A percentile compares a stretch with the other conserved stretches of the same genome.
phyloP scores from a whole-genome alignment of 1,140 invertebrate genomes.

The Hydropsyche tenuis region DNA sequence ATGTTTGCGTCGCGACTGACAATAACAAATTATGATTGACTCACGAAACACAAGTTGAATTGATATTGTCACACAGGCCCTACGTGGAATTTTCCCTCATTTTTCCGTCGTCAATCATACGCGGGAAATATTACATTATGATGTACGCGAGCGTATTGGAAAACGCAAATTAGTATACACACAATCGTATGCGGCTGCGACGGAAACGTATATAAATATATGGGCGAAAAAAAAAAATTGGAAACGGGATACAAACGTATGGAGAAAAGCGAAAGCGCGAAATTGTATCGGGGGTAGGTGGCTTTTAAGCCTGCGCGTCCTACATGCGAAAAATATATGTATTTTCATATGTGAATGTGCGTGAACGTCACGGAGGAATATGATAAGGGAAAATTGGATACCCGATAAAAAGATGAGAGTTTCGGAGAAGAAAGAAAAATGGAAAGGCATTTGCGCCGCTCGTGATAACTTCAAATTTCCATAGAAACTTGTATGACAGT shows the following conservation, averaged over 20 bases:
- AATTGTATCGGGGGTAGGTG: slow-evolving; percentile 12
- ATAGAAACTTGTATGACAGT: slow-evolving; percentile 45
- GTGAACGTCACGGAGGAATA: slow-evolving; percentile 29
- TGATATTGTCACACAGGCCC: slow-evolving; percentile 5
- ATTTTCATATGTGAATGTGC: slow-evolving; percentile 6
- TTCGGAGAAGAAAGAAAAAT: slow-evolving; percentile 39
- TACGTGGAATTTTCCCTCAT: slow-evolving; percentile 1
- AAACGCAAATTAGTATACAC: not conserved
- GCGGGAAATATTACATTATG: not conserved
- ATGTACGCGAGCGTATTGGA: slow-evolving; percentile 4
- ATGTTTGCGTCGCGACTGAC: slow-evolving; percentile 17
- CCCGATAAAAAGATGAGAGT: slow-evolving; percentile 41
- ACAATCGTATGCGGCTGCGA: too few relatives aligned
- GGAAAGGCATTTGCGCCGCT: slow-evolving; percentile 42
- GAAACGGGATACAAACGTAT: too few relatives aligned
- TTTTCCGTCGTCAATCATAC: slow-evolving; percentile 19
- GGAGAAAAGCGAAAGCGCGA: not conserved
- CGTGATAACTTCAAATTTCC: slow-evolving; percentile 46
- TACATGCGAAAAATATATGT: not conserved
- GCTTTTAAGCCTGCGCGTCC: slow-evolving; percentile 8
- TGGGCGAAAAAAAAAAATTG: too few relatives aligned
- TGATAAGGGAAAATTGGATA: slow-evolving; percentile 40
- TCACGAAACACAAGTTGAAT: slow-evolving; percentile 24
- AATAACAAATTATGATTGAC: slow-evolving; percentile 29
- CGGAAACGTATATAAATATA: too few relatives aligned